phyloP scores from a whole-genome alignment of 2,113 vertebrate genomes.

The Rhea americana region DNA sequence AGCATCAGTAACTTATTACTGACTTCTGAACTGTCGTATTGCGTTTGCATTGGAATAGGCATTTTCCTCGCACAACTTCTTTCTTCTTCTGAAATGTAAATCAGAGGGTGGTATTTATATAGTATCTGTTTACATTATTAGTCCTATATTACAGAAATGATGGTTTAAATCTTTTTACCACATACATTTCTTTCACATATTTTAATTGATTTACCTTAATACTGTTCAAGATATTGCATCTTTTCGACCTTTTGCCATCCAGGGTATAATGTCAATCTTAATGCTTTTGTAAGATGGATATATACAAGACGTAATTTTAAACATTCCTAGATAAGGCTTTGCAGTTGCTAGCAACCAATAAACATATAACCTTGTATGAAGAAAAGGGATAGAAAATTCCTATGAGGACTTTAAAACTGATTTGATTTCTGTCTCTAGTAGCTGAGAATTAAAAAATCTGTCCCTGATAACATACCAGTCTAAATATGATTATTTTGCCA shows the following conservation, averaged over 20 bases:
- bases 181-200: background rate
- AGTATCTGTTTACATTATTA: background rate
- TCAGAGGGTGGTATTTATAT: background rate
- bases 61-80: background rate
- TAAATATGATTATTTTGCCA: slow-evolving; percentile 36
- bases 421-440: slow-evolving; percentile 27
- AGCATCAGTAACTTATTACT: background rate
- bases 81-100: background rate
- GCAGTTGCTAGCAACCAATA: slow-evolving; percentile 23
- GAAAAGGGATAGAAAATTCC: slow-evolving; percentile 41
- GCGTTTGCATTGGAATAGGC: background rate
- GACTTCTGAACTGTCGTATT: background rate
- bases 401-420: slow-evolving; percentile 50
- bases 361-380: slow-evolving; percentile 31
- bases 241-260: background rate
- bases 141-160: background rate
- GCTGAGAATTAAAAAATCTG: slow-evolving; percentile 59
- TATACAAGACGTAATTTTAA: background rate
- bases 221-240: background rate
- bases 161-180: background rate
- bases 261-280: background rate
- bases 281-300: background rate
- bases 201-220: background rate
- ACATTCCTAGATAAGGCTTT: slow-evolving; percentile 16
- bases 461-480: slow-evolving; percentile 28